Conservation (phyloP, 2,888 invertebrate genomes). For the Drosophila longiperda region DNA sequence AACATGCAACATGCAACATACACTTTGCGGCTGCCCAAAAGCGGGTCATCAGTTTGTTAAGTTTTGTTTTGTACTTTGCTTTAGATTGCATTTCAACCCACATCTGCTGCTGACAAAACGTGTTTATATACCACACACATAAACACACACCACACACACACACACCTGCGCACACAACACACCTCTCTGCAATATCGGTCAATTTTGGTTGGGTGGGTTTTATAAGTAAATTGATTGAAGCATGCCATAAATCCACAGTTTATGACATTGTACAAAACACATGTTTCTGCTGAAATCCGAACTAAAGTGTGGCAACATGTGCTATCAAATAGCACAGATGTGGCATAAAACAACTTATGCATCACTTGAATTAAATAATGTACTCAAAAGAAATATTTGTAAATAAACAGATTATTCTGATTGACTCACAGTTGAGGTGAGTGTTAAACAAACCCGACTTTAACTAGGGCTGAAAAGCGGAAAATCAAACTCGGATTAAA, state of each 20-base stretch:
- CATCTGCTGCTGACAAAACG: constrained; percentile 89
- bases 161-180: constrained; percentile 76
- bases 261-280: constrained; percentile 14
- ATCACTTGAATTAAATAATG: neutral
- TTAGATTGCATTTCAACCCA: constrained; percentile 87
- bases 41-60: constrained; percentile 54
- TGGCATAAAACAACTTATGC: neutral
- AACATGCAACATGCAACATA: constrained; percentile 87
- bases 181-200: neutral
- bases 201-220: constrained; percentile 1
- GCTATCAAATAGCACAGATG: neutral
- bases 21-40: constrained; percentile 89
- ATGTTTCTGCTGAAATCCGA: neutral
- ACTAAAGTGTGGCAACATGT: neutral
- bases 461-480: neutral
- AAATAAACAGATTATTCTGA: neutral
- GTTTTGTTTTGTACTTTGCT: constrained; percentile 79
- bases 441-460: neutral
- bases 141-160: constrained; percentile 73
- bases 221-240: constrained; percentile 33
- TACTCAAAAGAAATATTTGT: neutral
- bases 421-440: neutral
- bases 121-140: constrained; percentile 87
- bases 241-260: constrained; percentile 15
- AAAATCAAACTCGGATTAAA: neutral